Evolutionary conservation across 1,140 invertebrate species (phyloP).

Genomic region (Hylyphantes graminicola): DNA sequence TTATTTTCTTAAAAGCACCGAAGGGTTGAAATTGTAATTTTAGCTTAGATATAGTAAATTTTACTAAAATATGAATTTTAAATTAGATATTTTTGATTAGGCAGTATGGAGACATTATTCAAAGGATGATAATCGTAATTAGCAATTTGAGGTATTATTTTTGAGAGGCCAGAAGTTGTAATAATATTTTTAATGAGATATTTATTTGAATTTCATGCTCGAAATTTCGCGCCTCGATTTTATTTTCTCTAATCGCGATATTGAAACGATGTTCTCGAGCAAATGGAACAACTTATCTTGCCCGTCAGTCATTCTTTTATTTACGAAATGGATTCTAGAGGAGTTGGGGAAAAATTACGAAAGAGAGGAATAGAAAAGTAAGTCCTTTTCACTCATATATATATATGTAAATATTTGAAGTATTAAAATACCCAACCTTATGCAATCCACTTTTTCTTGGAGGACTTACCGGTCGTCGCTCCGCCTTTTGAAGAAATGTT

Average conservation of each 20-base stretch:
- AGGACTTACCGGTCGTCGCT: slow-evolving; percentile 3
- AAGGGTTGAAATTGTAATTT: no score
- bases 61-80: no score
- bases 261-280: neutral
- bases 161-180: no score
- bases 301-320: neutral
- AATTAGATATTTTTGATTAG: no score
- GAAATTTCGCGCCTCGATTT: no score
- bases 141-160: no score
- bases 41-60: no score
- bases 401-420: neutral
- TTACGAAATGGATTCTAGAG: slow-evolving; percentile 4
- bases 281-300: slow-evolving; percentile 45
- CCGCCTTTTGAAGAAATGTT: slow-evolving; percentile 59
- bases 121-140: neutral
- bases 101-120: neutral
- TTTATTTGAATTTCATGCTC: no score
- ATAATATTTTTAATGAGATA: neutral
- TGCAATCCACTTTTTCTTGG: slow-evolving; percentile 50
- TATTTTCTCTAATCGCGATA: no score
- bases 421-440: slow-evolving; percentile 13
- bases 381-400: neutral
- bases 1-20: no score
- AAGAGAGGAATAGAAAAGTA: slow-evolving; percentile 22
- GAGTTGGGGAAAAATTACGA: neutral